Evolutionary conservation across 1,140 invertebrate genomes (phyloP).

Genomic region (Belonocnema kinseyi): DNA sequence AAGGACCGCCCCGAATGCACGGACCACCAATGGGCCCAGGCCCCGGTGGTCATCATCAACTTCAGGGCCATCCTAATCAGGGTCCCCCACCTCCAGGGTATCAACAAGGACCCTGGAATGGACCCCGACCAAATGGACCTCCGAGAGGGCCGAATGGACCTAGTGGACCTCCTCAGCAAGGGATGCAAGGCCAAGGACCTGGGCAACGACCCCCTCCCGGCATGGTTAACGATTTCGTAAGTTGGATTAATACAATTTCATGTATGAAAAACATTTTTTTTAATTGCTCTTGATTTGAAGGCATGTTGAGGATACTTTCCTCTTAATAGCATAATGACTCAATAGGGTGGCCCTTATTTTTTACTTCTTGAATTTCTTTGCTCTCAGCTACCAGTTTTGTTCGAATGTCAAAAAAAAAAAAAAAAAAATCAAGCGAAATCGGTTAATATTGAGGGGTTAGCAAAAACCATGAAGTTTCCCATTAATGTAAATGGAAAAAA

Average conservation of each 20-base stretch:
- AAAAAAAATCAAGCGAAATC: no score
- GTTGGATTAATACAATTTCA: not conserved
- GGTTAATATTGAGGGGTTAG: no score
- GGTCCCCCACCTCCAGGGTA: conserved; percentile 77
- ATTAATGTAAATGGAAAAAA: no score
- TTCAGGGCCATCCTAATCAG: conserved; percentile 75
- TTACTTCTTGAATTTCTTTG: no score
- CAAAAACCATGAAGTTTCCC: no score
- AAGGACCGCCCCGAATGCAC: conserved; percentile 78
- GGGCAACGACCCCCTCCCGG: conserved; percentile 81
- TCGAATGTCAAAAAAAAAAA: no score
- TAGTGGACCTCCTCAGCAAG: conserved; percentile 72
- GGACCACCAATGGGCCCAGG: conserved; percentile 81
- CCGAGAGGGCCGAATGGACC: conserved; percentile 75
- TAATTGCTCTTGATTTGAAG: not conserved
- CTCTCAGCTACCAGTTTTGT: no score
- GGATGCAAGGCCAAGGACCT: conserved; percentile 73
- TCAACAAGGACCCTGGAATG: conserved; percentile 79
- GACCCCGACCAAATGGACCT: conserved; percentile 77
- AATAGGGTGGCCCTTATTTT: no score
- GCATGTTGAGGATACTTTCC: no score
- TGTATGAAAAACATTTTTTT: not conserved
- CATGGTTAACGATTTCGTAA: conserved; percentile 77
- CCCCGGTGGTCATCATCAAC: conserved; percentile 73
- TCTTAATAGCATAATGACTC: no score